phyloP scores from a whole-genome alignment of 1,140 invertebrate genomes.

The Triops longicaudatus region DNA sequence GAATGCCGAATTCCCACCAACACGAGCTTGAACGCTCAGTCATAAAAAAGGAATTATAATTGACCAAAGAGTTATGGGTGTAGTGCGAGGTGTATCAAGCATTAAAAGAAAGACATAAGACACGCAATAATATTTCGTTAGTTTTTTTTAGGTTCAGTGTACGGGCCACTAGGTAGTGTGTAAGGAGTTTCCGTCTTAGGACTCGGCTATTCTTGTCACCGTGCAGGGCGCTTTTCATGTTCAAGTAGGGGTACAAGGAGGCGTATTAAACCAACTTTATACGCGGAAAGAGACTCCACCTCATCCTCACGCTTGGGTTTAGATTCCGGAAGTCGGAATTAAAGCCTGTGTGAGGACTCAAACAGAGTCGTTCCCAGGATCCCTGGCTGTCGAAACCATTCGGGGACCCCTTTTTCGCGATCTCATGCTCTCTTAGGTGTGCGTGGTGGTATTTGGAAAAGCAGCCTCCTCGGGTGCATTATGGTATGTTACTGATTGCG shows the following conservation, averaged over 20 bases:
- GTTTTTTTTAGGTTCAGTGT: not conserved
- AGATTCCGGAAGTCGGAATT: conserved; percentile 14
- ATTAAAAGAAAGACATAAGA: not conserved
- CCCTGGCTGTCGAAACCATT: not conserved
- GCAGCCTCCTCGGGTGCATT: not conserved
- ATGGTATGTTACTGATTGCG: not conserved
- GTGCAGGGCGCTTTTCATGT: not conserved
- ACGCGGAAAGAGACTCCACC: not conserved
- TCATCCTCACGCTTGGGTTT: conserved; percentile 10
- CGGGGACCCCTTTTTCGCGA: not conserved
- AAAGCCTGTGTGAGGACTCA: conserved; percentile 8
- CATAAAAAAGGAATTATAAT: not conserved
- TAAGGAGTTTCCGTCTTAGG: not conserved
- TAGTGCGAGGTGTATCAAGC: not conserved
- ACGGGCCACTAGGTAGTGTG: not conserved
- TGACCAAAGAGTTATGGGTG: not conserved
- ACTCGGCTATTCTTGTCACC: not conserved
- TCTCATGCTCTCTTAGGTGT: conserved; percentile 8
- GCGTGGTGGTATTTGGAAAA: not conserved
- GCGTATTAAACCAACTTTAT: not conserved
- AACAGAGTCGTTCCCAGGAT: conserved; percentile 14
- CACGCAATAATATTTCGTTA: not conserved
- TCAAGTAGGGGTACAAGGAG: not conserved
- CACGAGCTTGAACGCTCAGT: not conserved
- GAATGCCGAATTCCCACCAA: not conserved